A percentile compares a stretch with the other conserved stretches of the same genome.
Conservation (phyloP, 2,113 vertebrate species). For the Halcyon malimbica region DNA sequence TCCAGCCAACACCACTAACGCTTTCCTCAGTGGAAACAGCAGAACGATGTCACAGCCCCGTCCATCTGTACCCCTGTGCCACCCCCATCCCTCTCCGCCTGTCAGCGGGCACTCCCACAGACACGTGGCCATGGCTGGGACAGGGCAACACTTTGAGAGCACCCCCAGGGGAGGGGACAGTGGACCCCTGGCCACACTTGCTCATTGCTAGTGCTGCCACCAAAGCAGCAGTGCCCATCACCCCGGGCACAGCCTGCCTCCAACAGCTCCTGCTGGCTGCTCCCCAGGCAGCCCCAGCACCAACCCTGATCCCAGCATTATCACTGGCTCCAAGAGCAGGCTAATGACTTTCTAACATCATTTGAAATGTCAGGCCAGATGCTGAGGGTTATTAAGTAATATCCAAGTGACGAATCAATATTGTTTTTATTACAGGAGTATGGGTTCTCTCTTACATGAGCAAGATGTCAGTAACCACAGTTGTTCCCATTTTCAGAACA, state of each 20-base stretch:
- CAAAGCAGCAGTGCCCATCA: no score
- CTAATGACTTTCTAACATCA: background rate
- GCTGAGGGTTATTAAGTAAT: background rate
- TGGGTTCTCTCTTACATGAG: background rate
- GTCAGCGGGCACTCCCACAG: accelerated
- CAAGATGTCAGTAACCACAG: background rate
- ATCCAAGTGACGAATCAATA: background rate
- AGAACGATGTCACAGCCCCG: accelerated
- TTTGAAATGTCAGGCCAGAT: background rate
- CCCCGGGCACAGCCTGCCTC: background rate
- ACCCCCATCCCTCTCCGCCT: background rate
- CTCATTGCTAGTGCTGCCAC: background rate
- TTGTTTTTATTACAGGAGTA: background rate
- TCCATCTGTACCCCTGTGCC: background rate
- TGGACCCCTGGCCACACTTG: no score
- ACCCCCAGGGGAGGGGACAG: background rate
- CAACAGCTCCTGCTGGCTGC: accelerated
- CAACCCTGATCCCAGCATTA: background rate
- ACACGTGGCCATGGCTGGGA: accelerated
- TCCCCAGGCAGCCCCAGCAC: no score
- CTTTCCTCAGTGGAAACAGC: accelerated
- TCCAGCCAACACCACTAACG: background rate
- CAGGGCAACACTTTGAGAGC: accelerated
- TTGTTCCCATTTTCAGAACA: background rate
- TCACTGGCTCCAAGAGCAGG: background rate